phyloP scores from a whole-genome alignment of 1,140 invertebrate genomes.

The Nomia melanderi region DNA sequence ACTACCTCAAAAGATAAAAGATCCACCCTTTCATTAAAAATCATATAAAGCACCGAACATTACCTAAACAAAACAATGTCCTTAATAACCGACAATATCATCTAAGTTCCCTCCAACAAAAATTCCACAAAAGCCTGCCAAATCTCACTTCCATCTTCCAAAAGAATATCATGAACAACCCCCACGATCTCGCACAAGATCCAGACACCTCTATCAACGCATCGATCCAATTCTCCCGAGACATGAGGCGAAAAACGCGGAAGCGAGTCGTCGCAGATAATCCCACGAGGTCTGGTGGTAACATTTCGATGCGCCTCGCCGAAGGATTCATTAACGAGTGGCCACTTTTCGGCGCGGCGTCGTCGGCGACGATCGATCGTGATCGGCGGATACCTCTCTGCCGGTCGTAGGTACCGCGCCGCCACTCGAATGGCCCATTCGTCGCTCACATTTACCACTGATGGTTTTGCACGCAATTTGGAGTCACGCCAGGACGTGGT shows the following conservation, averaged over 20 bases:
- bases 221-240: neutral
- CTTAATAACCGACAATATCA: no score
- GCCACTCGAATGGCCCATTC: constrained; percentile 43
- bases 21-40: no score
- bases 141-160: no score
- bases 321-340: constrained; percentile 36
- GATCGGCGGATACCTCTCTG: constrained; percentile 36
- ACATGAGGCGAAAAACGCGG: neutral
- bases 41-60: no score
- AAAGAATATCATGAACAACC: no score
- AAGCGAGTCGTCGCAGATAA: neutral
- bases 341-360: constrained; percentile 10
- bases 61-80: no score
- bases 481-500: constrained; percentile 65
- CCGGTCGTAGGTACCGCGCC: neutral
- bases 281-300: neutral
- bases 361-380: constrained; percentile 44
- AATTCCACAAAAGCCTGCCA: no score
- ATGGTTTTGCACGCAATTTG: constrained; percentile 69
- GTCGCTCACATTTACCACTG: constrained; percentile 62
- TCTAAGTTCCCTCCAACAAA: no score
- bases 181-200: no score
- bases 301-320: neutral
- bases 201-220: no score
- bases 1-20: no score